Conservation (phyloP, 30 jellyfish, hydroid and myxozoan genomes). For the Hydractinia symbiolongicarpus region DNA sequence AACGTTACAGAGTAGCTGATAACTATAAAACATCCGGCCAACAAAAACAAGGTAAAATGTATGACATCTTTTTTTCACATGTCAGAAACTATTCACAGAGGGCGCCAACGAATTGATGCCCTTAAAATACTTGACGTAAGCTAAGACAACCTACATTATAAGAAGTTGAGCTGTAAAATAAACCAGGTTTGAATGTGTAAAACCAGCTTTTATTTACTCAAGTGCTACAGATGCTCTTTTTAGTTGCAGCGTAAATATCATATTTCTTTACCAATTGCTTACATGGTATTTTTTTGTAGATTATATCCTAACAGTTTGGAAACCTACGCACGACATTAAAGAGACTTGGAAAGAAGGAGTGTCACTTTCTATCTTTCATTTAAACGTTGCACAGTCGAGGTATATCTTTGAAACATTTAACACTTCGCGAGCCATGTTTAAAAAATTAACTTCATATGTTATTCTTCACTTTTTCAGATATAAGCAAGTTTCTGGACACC, state of each 20-base stretch:
- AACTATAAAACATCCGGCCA: too few species aligned
- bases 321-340: not conserved
- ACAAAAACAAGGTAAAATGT: too few species aligned
- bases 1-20: conserved; percentile 8
- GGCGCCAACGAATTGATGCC: too few species aligned
- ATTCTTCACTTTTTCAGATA: not conserved
- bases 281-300: not conserved
- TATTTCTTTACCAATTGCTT: not conserved
- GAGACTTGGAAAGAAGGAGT: conserved; percentile 4
- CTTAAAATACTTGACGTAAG: too few species aligned
- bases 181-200: too few species aligned
- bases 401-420: not conserved
- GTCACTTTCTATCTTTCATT: not conserved
- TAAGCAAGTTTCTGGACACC: not conserved
- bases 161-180: too few species aligned
- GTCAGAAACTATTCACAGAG: too few species aligned
- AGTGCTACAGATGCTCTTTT: too few species aligned
- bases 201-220: too few species aligned
- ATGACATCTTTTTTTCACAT: too few species aligned
- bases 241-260: not conserved
- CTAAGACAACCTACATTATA: too few species aligned
- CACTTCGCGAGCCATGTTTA: too few species aligned
- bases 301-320: not conserved
- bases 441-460: not conserved
- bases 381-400: not conserved